Base-by-base conservation (phyloP, 2,113 vertebrate genomes). In the Epinephelus moara region DNA sequence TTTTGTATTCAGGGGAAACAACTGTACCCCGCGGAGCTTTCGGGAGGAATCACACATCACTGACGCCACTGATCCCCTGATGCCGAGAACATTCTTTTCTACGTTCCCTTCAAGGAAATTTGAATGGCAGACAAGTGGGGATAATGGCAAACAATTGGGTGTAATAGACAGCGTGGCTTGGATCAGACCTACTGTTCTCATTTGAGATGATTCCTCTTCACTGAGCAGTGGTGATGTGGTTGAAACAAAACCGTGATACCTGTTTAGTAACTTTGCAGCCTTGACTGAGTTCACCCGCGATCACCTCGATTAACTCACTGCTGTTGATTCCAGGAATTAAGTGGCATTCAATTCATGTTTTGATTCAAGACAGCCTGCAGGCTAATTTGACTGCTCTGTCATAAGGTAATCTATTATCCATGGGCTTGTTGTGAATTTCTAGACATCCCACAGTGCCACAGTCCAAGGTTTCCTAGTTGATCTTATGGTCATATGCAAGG, bases 1-100 rank as follows among this genome's bases (percentile, higher is more conserved):
- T 94, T 95, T 93, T 94, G 91, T 93, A 94, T 95, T 93, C 92
- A 84, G 88, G 88, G 86, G 88, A 94, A 94, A 93, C 80, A 92
- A 89, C 90, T 85, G 78, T 85, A 91, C 86, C 92, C 91, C 52
- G 89, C 71, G 70, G 91, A 92, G 91, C 91, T 91, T 93, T 91
- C 75, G 47, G 78, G 76, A 89, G 78, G 70, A 92, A 94, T 90
- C 85, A 90, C 89, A 91, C 89, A 87, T 87, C 81, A 86, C 90
- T 90, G 89, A 88, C 63, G 85, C 90, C 83, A 78, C 66, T 62
- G 82, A 89, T 91, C 92, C 88, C 85, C 83, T 68, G 84, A 80
- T 82, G 85, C 74, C 45, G 83, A 72, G 80, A 91, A 91, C 78
- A 70, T 81, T 85, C 75, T 84, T 88, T 82, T 80, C 80, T 69